Base-by-base conservation (phyloP, 2,888 invertebrate species). In the Lagria hirta region DNA sequence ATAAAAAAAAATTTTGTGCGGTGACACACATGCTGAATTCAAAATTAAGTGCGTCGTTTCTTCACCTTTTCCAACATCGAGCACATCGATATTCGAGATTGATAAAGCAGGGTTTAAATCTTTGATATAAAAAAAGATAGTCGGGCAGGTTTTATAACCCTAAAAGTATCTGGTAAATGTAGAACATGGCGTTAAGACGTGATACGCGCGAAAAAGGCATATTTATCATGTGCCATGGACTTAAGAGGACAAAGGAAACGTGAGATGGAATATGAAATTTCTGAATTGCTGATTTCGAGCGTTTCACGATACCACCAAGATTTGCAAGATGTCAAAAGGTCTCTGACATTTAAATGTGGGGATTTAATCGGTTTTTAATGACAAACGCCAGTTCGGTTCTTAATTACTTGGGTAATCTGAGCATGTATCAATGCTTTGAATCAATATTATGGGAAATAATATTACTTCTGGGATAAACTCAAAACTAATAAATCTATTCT, bases 261-360 rank as follows among this genome's bases (percentile, higher is more conserved):
- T 60, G 60, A 57, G 57, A 48, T 43, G 48, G 60, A 55, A 60
- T 60, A 58, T 56, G 58, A 57, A 58, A 57, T 57, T n/a, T 57
- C 48, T 30, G 56, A 58, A 57, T 57, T 58, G 57, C 52, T 58
- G 57, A 60, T 60, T 60, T 35, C 36, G 16, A 11, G 7, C 22
- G 20, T 18, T 10, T 26, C n/a, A n/a, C n/a, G n/a, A n/a, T 14
- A 35, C 17, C 35, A 26, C 11, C 26, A 17, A 40, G 32, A 40
- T 40, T 41, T 27, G 26, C 41, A 27, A 36, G 43, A 43, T 43
- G 43, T 43, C 43, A 43, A 36, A 24, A 43, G 43, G 43, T 43
- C 43, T 17, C 5, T 23, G 20, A 22, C 35, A 28, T 43, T 43
- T 29, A 43, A 34, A 43, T 43, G 43, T 28, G 35, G 17, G 24